phyloP scores from a whole-genome alignment of 2,113 vertebrate species.

The Gymnorhina tibicen region DNA sequence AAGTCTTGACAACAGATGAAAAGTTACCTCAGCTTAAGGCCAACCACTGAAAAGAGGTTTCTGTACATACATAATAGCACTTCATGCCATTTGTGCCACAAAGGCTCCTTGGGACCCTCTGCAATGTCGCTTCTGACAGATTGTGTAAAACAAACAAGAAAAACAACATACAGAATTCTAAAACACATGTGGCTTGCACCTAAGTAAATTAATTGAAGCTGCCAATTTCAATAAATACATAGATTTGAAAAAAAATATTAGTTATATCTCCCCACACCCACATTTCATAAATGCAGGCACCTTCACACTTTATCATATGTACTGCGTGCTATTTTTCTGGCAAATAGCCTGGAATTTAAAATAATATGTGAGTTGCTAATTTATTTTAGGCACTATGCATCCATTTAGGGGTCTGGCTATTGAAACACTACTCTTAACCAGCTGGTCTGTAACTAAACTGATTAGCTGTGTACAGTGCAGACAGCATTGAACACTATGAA shows the following conservation, averaged over 20 bases:
- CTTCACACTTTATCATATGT: background rate
- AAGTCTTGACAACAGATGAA: background rate
- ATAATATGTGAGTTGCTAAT: background rate
- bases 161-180: background rate
- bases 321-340: background rate
- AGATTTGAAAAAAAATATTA: background rate
- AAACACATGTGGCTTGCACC: background rate
- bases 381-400: background rate
- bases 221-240: background rate
- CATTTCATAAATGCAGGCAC: background rate
- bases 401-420: background rate
- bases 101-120: background rate
- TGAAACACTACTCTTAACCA: background rate
- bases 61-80: background rate
- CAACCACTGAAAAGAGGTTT: background rate
- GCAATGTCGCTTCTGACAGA: background rate
- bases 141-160: background rate
- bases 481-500: background rate
- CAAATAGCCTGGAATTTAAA: constrained; percentile 1
- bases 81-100: background rate
- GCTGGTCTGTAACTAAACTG: background rate
- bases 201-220: background rate
- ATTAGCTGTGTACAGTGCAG: background rate
- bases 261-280: background rate
- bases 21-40: background rate